Evolutionary conservation across 2,888 invertebrate genomes (phyloP), one percentile per base, ranked within the genome.

Genomic region (Dioctria linearis): DNA sequence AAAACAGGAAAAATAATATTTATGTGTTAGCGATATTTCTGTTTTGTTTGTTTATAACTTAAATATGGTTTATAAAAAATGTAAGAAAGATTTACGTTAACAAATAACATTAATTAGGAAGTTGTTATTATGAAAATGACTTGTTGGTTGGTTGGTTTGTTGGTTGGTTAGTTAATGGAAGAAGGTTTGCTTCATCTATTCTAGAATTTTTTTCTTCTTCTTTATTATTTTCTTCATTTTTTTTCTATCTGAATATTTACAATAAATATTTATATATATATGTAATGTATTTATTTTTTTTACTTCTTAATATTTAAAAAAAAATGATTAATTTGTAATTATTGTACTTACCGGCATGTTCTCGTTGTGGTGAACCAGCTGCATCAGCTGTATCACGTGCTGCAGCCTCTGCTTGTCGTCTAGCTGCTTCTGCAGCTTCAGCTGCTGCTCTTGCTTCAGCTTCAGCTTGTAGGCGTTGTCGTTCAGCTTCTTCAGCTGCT

Each of bases 401-500:
- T 82, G 85, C 81, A 65, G 79, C 85, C 84, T 89, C 89, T 57
- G 87, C 87, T 82, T 89, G 88, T 51, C 86, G 86, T 80, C 87
- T 87, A 71, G 87, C 88, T 76, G 85, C 85, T 83, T 89, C 89
- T 78, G 89, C 89, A 61, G 92, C 91, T 85, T 92, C 93, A 3
- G 90, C 88, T 5, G 90, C 90, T 81, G 90, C 90, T 84, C 89
- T 88, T 66, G 90, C 90, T 82, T 90, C 91, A 83, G 89, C 88
- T 83, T 89, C 89, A 83, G 90, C 89, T 80, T 92, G 92, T 83
- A 92, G 90, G 83, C 93, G 91, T 85, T 93, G 93, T 83, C 94
- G 92, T 88, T 95, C 95, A 0, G 95, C 95, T 85, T 95, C 94
- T 86, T 96, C 95, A 49, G 95, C 95, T 83, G 95, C 94, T 86